Conservation (phyloP, 1,140 invertebrate species). For the Drosophila ercepeae region DNA sequence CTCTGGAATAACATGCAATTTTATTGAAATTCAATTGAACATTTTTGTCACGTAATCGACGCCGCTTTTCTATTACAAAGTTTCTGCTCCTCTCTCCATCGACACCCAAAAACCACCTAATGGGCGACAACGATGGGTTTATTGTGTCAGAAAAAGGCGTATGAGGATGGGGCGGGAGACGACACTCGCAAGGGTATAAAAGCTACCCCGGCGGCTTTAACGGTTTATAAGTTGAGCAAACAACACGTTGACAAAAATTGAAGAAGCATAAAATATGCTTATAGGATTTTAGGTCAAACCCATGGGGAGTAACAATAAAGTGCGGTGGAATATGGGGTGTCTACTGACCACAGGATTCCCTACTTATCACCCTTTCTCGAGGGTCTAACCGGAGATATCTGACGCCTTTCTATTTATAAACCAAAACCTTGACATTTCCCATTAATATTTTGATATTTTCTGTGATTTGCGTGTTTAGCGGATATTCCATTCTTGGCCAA, state of each 20-base stretch:
- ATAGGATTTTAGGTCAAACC: slow-evolving; percentile 38
- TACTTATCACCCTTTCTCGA: background rate
- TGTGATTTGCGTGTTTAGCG: slow-evolving; percentile 40
- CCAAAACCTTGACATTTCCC: slow-evolving; percentile 46
- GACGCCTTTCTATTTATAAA: slow-evolving; percentile 47
- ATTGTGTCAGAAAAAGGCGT: background rate
- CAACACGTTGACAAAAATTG: slow-evolving; percentile 72
- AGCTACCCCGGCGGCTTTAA: slow-evolving; percentile 47
- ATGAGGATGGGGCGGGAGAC: background rate
- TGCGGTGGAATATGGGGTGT: background rate
- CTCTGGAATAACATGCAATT: slow-evolving; percentile 54
- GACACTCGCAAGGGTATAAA: slow-evolving; percentile 53
- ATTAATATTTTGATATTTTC: slow-evolving; percentile 20
- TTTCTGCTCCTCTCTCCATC: slow-evolving; percentile 16
- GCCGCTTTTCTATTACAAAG: slow-evolving; percentile 79
- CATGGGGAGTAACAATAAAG: background rate
- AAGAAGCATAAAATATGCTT: slow-evolving; percentile 72
- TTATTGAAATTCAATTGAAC: slow-evolving; percentile 81
- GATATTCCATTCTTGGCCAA: slow-evolving; percentile 16
- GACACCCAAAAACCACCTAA: slow-evolving; percentile 7
- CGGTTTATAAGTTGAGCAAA: slow-evolving; percentile 59
- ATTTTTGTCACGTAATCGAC: slow-evolving; percentile 81
- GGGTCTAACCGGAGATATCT: slow-evolving; percentile 1
- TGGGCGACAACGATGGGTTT: slow-evolving; percentile 25
- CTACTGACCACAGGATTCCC: slow-evolving; percentile 13